Conservation (phyloP, 2,113 vertebrate species). For the Mixornis gularis region DNA sequence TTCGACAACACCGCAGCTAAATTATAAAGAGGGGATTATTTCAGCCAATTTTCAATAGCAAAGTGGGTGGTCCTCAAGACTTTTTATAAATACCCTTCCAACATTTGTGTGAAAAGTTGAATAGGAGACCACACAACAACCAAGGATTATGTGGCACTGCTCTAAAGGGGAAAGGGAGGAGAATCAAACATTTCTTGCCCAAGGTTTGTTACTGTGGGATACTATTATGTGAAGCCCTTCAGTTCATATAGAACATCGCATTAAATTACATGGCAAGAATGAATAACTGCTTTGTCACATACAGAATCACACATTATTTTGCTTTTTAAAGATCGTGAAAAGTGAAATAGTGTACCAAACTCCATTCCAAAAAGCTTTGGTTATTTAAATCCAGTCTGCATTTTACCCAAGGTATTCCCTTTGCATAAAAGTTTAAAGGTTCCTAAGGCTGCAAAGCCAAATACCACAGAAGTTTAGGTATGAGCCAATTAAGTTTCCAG, state of each 20-base stretch:
- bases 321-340: constrained; percentile 2
- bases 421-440: neutral
- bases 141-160: constrained; percentile 48
- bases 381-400: constrained; percentile 13
- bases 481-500: neutral
- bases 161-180: neutral
- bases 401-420: neutral
- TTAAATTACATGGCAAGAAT: constrained; percentile 29
- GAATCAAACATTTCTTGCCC: constrained; percentile 41
- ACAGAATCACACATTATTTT: constrained; percentile 8
- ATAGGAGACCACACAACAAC: constrained; percentile 60
- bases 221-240: constrained; percentile 30
- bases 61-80: constrained; percentile 65
- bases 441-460: constrained; percentile 22
- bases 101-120: constrained; percentile 61
- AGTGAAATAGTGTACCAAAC: neutral
- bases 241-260: neutral
- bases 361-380: neutral
- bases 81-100: constrained; percentile 62
- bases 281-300: constrained; percentile 9
- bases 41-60: constrained; percentile 59
- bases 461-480: neutral
- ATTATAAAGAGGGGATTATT: constrained; percentile 63
- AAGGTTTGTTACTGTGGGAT: constrained; percentile 47
- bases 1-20: constrained; percentile 4